Percentiles rank a stretch among this genome's conserved stretches.
Conservation (phyloP, 2,888 invertebrate genomes). For the Megastigmus dorsalis region DNA sequence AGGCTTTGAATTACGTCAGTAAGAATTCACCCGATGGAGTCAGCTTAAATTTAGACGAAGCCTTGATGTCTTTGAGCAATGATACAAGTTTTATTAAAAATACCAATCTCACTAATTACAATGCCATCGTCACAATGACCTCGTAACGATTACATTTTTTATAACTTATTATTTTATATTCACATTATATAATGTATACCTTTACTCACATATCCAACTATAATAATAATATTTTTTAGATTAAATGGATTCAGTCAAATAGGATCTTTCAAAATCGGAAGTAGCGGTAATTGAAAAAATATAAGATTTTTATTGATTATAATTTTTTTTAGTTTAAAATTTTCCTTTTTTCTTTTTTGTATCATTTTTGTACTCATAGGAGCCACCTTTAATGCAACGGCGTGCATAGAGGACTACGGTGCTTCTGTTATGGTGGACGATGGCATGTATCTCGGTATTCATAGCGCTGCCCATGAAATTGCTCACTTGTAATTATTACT, state of each 20-base stretch:
- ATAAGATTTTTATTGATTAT: too few species aligned
- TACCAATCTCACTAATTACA: constrained; percentile 13
- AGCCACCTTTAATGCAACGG: background rate
- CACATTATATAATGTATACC: background rate
- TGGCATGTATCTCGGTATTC: constrained; percentile 2
- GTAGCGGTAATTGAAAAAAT: constrained; percentile 27
- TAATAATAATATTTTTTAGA: too few species aligned
- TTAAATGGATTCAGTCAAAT: background rate
- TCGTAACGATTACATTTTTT: background rate
- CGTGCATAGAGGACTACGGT: constrained; percentile 3
- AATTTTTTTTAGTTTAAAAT: background rate
- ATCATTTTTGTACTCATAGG: too few species aligned
- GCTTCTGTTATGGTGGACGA: constrained; percentile 14
- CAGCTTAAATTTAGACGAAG: constrained; percentile 1
- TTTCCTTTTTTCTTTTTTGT: background rate
- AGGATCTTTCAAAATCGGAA: background rate
- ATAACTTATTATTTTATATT: background rate
- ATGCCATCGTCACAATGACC: constrained; percentile 19
- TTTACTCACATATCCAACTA: too few species aligned
- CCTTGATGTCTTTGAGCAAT: background rate
- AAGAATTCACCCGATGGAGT: constrained; percentile 13
- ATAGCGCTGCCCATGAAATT: constrained; percentile 18
- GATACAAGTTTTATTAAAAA: background rate
- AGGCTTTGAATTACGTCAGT: constrained; percentile 14
- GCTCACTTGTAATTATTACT: constrained; percentile 34